Evolutionary conservation across 2,888 invertebrate genomes (phyloP).

Genomic region (Liposcelis brunnea): DNA sequence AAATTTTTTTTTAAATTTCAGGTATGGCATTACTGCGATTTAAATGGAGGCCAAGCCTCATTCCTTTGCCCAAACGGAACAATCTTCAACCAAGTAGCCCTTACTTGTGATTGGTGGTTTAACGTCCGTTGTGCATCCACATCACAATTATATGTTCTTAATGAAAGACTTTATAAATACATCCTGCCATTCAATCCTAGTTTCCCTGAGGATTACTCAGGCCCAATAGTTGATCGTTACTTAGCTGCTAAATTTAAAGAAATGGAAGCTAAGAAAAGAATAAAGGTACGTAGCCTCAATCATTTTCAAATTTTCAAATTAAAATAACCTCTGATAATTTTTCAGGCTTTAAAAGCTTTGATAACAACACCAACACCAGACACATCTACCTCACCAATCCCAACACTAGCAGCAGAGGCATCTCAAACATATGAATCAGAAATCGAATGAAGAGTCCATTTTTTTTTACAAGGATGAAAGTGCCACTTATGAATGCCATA

Average conservation of each 20-base stretch:
- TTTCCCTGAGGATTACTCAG: constrained; percentile 79
- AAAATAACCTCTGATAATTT: not conserved
- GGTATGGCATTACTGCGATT: constrained; percentile 86
- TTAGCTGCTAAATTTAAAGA: constrained; percentile 69
- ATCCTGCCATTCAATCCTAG: constrained; percentile 72
- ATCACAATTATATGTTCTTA: constrained; percentile 68
- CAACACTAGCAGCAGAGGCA: not conserved
- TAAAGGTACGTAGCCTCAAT: constrained; percentile 41
- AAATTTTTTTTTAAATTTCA: constrained; percentile 23
- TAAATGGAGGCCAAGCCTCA: constrained; percentile 78
- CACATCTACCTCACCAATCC: not conserved
- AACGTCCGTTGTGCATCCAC: constrained; percentile 74
- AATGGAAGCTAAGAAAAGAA: constrained; percentile 62
- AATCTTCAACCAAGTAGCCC: constrained; percentile 73
- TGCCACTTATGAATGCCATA: not conserved
- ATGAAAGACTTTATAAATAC: constrained; percentile 75
- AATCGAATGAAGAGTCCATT: not conserved
- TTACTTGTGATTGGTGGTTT: constrained; percentile 89
- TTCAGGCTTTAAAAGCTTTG: constrained; percentile 2
- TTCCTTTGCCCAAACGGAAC: constrained; percentile 82
- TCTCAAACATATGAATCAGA: not conserved
- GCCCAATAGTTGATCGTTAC: constrained; percentile 74
- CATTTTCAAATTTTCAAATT: no score
- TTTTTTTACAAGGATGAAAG: no score
- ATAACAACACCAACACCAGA: constrained; percentile 3